Base-by-base conservation (phyloP, 2,113 vertebrate genomes). In the Numida meleagris region DNA sequence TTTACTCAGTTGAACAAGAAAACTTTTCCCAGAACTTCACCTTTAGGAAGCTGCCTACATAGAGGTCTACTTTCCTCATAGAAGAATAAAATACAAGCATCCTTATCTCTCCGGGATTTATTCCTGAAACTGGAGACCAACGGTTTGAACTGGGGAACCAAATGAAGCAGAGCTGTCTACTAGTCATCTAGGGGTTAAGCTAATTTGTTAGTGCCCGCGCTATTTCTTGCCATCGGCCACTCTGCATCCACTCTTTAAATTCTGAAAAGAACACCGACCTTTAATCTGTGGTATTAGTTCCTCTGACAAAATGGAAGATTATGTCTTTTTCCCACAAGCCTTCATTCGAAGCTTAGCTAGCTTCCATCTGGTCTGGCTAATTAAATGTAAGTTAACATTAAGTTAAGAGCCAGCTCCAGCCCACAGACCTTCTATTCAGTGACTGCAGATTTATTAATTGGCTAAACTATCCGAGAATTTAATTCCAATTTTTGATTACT, bases 261-360 rank as follows among this genome's bases (percentile, higher is more conserved):
- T 96, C 76, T 95, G 81, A 95, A 97, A 93, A 92, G 94, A 95
- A 95, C 43, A 83, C 70, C 15, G 63, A 94, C 76, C 96, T 96
- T 95, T 93, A 90, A 95, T 94, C 93, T 95, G 76, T 63, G 53
- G 89, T 81, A 82, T 77, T 95, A 86, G 92, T 91, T 96, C 95
- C 82, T 96, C 95, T 94, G 94, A 96, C 91, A 96, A 94, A 95
- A 88, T 61, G 55, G 93, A 74, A 96, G 95, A 92, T 91, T 43
- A 86, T 88, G 93, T 73, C 90, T 95, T 96, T 90, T 77, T 94
- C 87, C 85, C 89, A 61, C 86, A 97, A 95, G 89, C 80, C 94
- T 95, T 93, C 86, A 63, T 77, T 90, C 43, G 0, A 94, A 95
- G 91, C 91, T 94, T 90, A 89, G 80, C 81, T 80, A 92, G 53